phyloP scores from a whole-genome alignment of 2,797 vertebrate genomes.

The Paedocypris micromegethes region DNA sequence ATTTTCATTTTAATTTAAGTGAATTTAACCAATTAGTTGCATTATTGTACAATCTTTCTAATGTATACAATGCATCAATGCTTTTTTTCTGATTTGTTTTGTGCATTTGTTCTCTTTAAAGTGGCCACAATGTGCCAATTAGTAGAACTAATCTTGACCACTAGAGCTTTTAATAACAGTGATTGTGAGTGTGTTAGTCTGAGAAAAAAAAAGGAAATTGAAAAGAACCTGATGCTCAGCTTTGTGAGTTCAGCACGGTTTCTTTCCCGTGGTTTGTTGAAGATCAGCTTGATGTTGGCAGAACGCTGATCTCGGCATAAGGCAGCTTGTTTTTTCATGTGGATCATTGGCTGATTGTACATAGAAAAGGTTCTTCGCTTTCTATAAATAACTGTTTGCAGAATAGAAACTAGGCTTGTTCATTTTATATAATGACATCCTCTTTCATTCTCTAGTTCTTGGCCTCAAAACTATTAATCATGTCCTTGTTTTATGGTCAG shows the following conservation, averaged over 20 bases:
- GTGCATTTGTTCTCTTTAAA: no score
- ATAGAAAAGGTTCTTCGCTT: conserved; percentile 5
- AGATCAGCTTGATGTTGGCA: conserved; percentile 5
- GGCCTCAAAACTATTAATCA: conserved; percentile 32
- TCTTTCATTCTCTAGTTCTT: conserved; percentile 30
- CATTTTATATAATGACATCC: conserved; percentile 10
- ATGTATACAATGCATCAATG: no score
- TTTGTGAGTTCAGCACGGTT: conserved; percentile 4
- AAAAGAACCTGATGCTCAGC: background rate
- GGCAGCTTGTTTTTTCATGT: conserved; percentile 11
- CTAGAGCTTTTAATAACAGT: background rate
- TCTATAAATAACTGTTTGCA: conserved; percentile 22
- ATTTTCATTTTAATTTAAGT: no score
- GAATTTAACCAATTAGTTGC: no score
- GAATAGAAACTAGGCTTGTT: conserved; percentile 24
- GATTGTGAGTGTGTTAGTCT: conserved; percentile 1
- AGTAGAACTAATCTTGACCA: no score
- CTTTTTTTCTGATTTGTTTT: no score
- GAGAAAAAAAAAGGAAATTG: conserved; percentile 1
- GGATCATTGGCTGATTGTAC: conserved; percentile 13
- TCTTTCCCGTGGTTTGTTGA: conserved; percentile 10
- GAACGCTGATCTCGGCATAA: conserved; percentile 11
- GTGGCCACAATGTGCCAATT: no score
- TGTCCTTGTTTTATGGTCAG: conserved; percentile 16
- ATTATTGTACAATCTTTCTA: no score